Evolutionary conservation across 2,888 invertebrate species (phyloP), one percentile per base, ranked within the genome.

Genomic region (Pyrochroa serraticornis): DNA sequence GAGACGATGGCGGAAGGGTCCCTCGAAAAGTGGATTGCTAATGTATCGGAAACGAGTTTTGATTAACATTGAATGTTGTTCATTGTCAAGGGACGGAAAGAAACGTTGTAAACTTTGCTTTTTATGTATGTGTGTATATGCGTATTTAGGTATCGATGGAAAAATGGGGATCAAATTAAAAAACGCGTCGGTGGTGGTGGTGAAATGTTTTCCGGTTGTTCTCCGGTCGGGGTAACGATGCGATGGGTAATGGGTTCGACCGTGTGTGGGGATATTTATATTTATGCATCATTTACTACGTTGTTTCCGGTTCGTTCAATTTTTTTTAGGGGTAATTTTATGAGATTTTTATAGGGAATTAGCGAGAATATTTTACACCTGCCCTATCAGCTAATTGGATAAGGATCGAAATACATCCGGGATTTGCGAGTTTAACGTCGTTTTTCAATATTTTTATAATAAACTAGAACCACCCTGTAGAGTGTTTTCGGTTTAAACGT

Each of bases 41-140:
- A 63, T 63, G 63, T 60, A 63, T 60, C 63, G 63, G 58, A 63
- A 63, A 60, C 53, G 58, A 52, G 50, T 54, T 63, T 63, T 63
- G 63, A 63, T 63, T 55, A 60, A 51, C 60, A 60, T 42, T 48
- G 54, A 53, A 53, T 39, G 47, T 39, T 46, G 46, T 2, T 22
- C 46, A 22, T 41, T 38, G 46, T 38, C 46, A 39, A 47, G 35
- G 45, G 48, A 47, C 45, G 48, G 48, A 35, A 41, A 48, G 22
- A 22, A 22, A 22, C 22, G 22, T 22, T 22, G 22, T 22, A 5
- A 22, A 22, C 22, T 22, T 22, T 22, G 2, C 22, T 22, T 5
- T 22, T 5, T 22, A 5, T 22, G n/a, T n/a, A n/a, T 22, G 22
- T 22, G 5, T 5, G 22, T 22, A 22, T 22, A 22, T n/a, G n/a